Percentiles rank a stretch among this genome's conserved stretches.
Evolutionary conservation across 92 coral and sea anemone species (phyloP).

Genomic region (Epizoanthus rinbou): DNA sequence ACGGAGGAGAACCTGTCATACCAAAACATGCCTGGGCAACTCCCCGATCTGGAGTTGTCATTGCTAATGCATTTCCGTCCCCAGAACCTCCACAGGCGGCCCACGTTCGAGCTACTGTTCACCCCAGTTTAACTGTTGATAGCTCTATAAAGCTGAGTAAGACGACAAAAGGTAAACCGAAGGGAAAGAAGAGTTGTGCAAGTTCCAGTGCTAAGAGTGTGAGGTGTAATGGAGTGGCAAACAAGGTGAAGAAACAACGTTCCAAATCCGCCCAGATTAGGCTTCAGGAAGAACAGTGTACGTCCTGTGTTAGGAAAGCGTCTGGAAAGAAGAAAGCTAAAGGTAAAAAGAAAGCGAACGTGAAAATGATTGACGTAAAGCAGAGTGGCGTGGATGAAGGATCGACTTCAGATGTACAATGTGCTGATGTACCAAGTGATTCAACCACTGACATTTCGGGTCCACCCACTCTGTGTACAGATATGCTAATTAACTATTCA

Average conservation of each 20-base stretch:
- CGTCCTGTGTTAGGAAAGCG: constrained; percentile 40
- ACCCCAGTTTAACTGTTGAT: constrained; percentile 35
- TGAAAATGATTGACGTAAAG: constrained; percentile 78
- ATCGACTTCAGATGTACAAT: constrained; percentile 10
- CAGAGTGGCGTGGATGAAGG: constrained; percentile 56
- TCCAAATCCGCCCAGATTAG: neutral
- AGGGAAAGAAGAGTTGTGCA: constrained; percentile 36
- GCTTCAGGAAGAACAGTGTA: neutral
- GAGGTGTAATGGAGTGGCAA: constrained; percentile 37
- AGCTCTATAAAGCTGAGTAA: constrained; percentile 38
- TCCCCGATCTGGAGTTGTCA: constrained; percentile 58
- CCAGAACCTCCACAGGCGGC: constrained; percentile 77
- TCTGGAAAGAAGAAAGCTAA: constrained; percentile 54
- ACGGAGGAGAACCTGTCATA: constrained; percentile 8
- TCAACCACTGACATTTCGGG: constrained; percentile 56
- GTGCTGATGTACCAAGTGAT: constrained; percentile 44
- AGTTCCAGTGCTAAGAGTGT: constrained; percentile 30
- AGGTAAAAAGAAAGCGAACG: constrained; percentile 41
- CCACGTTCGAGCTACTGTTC: constrained; percentile 42
- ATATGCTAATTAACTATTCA: constrained; percentile 37
- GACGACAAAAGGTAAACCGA: constrained; percentile 31
- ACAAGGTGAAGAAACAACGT: constrained; percentile 19
- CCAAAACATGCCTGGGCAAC: constrained; percentile 51
- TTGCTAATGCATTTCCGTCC: constrained; percentile 87
- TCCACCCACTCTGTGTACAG: constrained; percentile 66